Conservation (phyloP, 1,140 invertebrate species). For the Heliconius eleuchia region DNA sequence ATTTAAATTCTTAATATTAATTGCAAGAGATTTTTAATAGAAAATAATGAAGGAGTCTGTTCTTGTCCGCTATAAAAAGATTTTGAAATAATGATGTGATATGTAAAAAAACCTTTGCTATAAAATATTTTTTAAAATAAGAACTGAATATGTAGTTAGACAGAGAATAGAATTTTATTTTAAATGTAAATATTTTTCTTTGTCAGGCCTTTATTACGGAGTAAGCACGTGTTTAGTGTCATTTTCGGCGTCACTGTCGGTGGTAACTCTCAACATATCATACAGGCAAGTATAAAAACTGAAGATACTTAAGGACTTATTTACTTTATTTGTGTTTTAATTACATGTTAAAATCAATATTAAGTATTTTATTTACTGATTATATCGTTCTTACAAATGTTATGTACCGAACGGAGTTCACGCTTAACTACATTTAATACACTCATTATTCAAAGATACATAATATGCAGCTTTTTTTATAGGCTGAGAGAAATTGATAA, state of each 20-base stretch:
- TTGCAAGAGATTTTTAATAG: not conserved
- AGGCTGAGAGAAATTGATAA: too few species aligned
- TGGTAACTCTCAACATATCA: conserved; percentile 93
- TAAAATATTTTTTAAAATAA: not conserved
- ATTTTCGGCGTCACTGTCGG: conserved; percentile 92
- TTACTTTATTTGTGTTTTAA: not conserved
- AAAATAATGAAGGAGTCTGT: not conserved
- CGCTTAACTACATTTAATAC: too few species aligned
- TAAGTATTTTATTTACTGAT: too few species aligned
- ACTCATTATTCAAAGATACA: too few species aligned
- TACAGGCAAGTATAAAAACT: conserved; percentile 80
- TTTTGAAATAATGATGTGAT: conserved; percentile 8
- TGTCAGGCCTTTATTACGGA: conserved; percentile 93
- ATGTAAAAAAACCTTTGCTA: not conserved
- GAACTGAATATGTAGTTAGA: not conserved
- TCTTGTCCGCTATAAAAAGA: conserved; percentile 9
- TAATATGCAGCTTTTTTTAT: too few species aligned
- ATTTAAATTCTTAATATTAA: not conserved
- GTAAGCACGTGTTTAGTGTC: conserved; percentile 95
- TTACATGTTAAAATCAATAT: not conserved
- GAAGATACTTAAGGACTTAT: too few species aligned
- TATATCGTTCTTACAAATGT: too few species aligned
- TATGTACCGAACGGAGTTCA: too few species aligned
- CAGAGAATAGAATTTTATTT: conserved; percentile 15
- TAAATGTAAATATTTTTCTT: conserved; percentile 21